Conservation (phyloP, 35 echinoderm and acorn worm species). For the Heliocidaris tuberculata region DNA sequence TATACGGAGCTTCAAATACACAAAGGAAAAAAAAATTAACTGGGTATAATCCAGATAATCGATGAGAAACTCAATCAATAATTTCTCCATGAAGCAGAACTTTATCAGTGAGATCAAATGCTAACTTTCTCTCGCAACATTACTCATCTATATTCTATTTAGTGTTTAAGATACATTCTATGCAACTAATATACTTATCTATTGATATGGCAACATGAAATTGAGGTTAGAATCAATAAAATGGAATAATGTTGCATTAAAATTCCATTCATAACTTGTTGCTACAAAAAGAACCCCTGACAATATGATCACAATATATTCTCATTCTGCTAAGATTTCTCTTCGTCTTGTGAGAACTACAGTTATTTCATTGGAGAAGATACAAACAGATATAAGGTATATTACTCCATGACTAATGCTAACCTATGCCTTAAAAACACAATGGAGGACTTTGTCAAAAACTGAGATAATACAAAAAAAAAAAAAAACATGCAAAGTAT, state of each 20-base stretch:
- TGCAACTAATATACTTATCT: not conserved
- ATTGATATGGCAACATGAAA: constrained; percentile 1
- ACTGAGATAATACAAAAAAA: not conserved
- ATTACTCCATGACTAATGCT: not conserved
- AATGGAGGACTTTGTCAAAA: not conserved
- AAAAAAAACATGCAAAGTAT: not conserved
- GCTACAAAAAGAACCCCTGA: not conserved
- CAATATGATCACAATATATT: not conserved
- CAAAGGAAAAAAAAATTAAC: too few species aligned
- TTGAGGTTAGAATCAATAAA: not conserved
- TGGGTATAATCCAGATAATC: too few species aligned
- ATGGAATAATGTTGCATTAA: not conserved
- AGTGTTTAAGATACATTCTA: not conserved
- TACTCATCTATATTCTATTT: not conserved
- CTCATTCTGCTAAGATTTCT: not conserved
- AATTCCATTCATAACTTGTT: not conserved
- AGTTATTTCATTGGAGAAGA: not conserved
- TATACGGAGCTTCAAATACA: not conserved
- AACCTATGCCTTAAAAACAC: not conserved
- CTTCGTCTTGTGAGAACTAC: not conserved
- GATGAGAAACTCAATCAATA: too few species aligned
- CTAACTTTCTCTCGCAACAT: too few species aligned
- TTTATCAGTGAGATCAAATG: too few species aligned
- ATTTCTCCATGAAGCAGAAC: too few species aligned
- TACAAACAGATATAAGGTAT: not conserved